Conservation (phyloP, 2,113 vertebrate genomes). For the Fregetta grallaria region DNA sequence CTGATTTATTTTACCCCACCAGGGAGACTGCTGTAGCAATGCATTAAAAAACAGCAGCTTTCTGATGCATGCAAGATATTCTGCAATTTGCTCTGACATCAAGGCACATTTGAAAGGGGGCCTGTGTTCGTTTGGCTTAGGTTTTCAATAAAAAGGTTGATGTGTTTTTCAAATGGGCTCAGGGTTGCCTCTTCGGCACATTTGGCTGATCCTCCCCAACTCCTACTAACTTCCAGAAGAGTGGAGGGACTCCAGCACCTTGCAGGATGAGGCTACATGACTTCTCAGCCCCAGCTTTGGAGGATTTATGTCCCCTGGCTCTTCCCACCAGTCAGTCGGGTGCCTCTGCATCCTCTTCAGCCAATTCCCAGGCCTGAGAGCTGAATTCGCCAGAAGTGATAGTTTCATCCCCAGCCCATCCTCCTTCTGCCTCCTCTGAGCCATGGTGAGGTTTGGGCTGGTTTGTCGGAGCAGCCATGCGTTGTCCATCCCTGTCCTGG, state of each 20-base stretch:
- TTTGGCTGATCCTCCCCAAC: neutral
- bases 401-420: neutral
- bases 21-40: neutral
- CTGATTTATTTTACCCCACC: neutral
- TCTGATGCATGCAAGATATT: neutral
- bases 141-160: neutral
- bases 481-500: neutral
- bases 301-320: neutral
- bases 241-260: rapidly evolving
- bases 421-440: neutral
- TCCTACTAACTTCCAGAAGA: neutral
- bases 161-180: neutral
- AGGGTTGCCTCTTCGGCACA: neutral
- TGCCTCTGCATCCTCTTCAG: neutral
- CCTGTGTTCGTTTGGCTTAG: neutral
- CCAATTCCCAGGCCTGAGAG: neutral
- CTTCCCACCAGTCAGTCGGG: neutral
- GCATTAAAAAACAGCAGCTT: neutral
- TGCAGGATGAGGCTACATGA: neutral
- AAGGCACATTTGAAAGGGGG: neutral
- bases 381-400: neutral
- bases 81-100: neutral
- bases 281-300: neutral
- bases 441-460: neutral
- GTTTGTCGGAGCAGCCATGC: neutral